Conservation (phyloP, 1,140 invertebrate species). For the Sminthurides bifidus region DNA sequence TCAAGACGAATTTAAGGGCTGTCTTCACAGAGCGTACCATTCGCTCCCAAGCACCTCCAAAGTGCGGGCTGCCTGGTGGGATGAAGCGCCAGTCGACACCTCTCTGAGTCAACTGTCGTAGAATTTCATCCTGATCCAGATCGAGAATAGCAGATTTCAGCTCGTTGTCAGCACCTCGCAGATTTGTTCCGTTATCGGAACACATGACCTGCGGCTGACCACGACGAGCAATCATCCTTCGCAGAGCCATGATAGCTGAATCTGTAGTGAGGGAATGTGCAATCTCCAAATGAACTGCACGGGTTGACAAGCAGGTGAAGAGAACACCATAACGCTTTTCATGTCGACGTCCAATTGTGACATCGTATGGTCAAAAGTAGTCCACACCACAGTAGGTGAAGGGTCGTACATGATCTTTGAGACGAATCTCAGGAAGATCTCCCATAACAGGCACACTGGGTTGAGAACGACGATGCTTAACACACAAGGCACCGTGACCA, state of each 20-base stretch:
- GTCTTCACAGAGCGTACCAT: conserved; percentile 34
- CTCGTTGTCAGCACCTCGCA: conserved; percentile 2
- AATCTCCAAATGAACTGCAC: conserved; percentile 20
- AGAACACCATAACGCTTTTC: conserved; percentile 13
- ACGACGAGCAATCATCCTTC: conserved; percentile 4
- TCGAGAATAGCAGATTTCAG: neutral
- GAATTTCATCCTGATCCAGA: neutral
- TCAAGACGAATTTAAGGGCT: conserved; percentile 14
- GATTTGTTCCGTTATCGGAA: conserved; percentile 9
- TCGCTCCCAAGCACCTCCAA: conserved; percentile 35
- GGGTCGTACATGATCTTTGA: conserved; percentile 20
- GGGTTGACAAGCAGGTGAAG: conserved; percentile 24
- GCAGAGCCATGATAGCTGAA: conserved; percentile 13
- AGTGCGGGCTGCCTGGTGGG: conserved; percentile 33
- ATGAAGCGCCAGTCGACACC: conserved; percentile 32
- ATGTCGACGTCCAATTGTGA: conserved; percentile 8
- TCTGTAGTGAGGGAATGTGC: conserved; percentile 10
- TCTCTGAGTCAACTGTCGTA: neutral
- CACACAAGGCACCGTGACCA: neutral
- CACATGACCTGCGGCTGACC: conserved; percentile 1
- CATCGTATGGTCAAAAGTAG: conserved; percentile 32
- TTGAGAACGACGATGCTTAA: neutral
- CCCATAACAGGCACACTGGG: conserved; percentile 10
- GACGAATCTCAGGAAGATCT: conserved; percentile 8
- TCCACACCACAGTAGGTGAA: conserved; percentile 32